phyloP scores from a whole-genome alignment of 2,888 invertebrate genomes.

The Buathra laborator region DNA sequence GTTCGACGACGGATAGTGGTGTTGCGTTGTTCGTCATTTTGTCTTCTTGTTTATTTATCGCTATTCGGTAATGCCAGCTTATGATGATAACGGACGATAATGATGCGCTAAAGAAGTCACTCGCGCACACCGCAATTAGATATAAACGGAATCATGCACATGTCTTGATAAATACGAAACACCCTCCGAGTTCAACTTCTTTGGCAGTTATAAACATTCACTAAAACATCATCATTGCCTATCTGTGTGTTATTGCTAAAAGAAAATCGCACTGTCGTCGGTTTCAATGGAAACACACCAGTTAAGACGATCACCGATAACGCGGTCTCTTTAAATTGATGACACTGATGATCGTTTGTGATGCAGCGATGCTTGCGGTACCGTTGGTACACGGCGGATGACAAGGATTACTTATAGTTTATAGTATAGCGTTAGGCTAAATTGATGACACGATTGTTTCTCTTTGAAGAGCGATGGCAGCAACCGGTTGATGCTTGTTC shows the following conservation, averaged over 20 bases:
- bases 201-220: background rate
- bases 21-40: conserved; percentile 64
- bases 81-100: background rate
- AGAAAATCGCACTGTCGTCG: background rate
- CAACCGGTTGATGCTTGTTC: conserved; percentile 57
- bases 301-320: conserved; percentile 11
- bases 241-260: background rate
- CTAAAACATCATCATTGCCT: background rate
- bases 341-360: conserved; percentile 48
- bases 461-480: conserved; percentile 51
- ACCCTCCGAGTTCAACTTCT: background rate
- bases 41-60: background rate
- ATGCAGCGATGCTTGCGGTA: conserved; percentile 34
- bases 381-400: conserved; percentile 57
- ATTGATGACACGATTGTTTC: conserved; percentile 67
- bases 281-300: conserved; percentile 12
- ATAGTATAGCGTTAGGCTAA: conserved; percentile 28
- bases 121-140: background rate
- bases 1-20: conserved; percentile 48
- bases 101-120: background rate
- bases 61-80: background rate
- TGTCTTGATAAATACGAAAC: background rate
- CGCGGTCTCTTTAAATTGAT: conserved; percentile 46
- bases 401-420: conserved; percentile 56
- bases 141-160: background rate